Conservation (phyloP, 2,797 vertebrate species). For the Lerista edwardsae region DNA sequence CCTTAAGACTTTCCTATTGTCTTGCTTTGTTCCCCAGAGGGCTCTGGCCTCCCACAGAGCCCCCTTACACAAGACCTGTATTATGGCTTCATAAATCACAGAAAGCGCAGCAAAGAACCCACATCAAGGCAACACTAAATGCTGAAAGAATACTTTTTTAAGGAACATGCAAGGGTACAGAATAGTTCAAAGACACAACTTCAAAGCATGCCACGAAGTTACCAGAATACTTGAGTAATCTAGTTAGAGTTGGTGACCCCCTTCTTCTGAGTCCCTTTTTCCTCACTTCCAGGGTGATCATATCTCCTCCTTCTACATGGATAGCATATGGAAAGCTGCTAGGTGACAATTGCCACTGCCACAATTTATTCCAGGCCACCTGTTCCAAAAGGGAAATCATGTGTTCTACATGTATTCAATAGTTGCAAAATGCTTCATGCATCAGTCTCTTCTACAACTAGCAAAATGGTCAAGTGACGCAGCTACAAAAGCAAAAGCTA, state of each 20-base stretch:
- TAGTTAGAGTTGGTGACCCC: neutral
- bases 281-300: neutral
- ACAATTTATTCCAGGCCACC: constrained; percentile 7
- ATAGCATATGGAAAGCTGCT: neutral
- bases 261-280: neutral
- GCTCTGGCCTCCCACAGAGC: neutral
- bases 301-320: neutral
- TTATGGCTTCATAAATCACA: constrained; percentile 21
- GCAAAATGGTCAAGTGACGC: neutral
- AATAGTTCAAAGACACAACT: neutral
- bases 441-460: neutral
- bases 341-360: neutral
- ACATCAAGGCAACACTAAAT: neutral
- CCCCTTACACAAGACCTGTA: neutral
- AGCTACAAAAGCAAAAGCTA: no score
- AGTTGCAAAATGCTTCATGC: neutral
- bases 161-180: neutral
- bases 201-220: neutral
- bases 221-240: neutral
- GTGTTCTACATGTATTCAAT: neutral
- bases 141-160: neutral
- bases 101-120: neutral
- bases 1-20: neutral
- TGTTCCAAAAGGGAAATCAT: neutral
- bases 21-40: constrained; percentile 16